A percentile compares a stretch with the other conserved stretches of the same genome.
Evolutionary conservation across 2,113 vertebrate genomes (phyloP).

Genomic region (Elachura formosa): DNA sequence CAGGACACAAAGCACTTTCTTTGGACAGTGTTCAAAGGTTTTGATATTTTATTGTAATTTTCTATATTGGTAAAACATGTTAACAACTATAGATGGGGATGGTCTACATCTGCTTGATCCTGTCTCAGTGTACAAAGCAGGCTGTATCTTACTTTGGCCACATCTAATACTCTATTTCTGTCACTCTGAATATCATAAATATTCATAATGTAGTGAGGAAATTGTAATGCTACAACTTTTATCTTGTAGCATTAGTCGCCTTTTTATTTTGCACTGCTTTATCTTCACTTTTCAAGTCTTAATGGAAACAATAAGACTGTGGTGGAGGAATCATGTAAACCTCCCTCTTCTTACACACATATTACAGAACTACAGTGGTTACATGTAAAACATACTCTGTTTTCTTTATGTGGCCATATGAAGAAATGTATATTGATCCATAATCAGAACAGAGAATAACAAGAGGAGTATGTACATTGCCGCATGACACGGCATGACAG

Average conservation of each 20-base stretch:
- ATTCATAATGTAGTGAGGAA: neutral
- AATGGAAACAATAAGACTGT: neutral
- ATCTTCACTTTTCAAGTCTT: neutral
- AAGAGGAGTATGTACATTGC: fast-evolving
- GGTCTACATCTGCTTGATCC: neutral
- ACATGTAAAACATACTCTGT: neutral
- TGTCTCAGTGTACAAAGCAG: fast-evolving
- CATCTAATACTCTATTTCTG: neutral
- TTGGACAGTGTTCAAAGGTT: neutral
- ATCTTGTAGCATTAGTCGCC: neutral
- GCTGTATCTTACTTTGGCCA: neutral
- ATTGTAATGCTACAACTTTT: too few species aligned
- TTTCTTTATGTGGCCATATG: neutral
- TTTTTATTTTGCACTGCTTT: neutral
- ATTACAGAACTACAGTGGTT: neutral
- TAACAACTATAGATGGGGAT: neutral
- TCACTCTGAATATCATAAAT: neutral
- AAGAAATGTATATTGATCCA: neutral
- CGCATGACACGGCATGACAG: too few species aligned
- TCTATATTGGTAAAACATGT: neutral
- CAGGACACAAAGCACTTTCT: neutral
- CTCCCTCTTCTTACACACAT: neutral
- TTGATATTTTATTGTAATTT: neutral
- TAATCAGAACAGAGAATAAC: neutral
- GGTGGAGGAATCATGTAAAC: neutral